Evolutionary conservation across 1,140 invertebrate species (phyloP).

Genomic region (Monochamus saltuarius): DNA sequence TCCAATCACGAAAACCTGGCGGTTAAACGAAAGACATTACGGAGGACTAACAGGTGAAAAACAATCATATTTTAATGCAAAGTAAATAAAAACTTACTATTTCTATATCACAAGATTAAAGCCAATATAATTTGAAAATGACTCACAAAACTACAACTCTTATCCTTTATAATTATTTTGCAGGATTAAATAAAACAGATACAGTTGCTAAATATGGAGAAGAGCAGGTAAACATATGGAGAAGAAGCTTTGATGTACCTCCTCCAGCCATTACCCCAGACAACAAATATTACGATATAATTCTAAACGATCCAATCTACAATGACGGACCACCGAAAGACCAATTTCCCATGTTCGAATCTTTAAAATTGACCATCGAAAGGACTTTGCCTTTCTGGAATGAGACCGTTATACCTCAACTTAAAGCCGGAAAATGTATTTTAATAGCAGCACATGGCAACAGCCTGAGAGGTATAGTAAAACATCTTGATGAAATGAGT

Average conservation of each 20-base stretch:
- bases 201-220: conserved; percentile 70
- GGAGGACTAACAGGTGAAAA: conserved; percentile 60
- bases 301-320: conserved; percentile 57
- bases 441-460: conserved; percentile 73
- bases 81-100: too few relatives aligned
- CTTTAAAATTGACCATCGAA: conserved; percentile 65
- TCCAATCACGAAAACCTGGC: conserved; percentile 62
- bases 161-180: neutral
- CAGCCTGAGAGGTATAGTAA: conserved; percentile 67
- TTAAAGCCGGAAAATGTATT: conserved; percentile 55
- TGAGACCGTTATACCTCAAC: conserved; percentile 62
- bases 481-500: conserved; percentile 66
- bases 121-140: too few relatives aligned
- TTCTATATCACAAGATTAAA: too few relatives aligned
- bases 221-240: conserved; percentile 66
- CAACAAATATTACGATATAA: conserved; percentile 60
- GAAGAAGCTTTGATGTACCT: conserved; percentile 65
- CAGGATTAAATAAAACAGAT: conserved; percentile 68
- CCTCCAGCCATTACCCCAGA: conserved; percentile 62
- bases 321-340: conserved; percentile 49
- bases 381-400: conserved; percentile 69
- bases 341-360: conserved; percentile 66
- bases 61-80: too few relatives aligned
- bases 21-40: conserved; percentile 74
- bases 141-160: too few relatives aligned